Conservation (phyloP, 37 sponge, comb jelly and placozoan species). For the Dysidea cf. avara region DNA sequence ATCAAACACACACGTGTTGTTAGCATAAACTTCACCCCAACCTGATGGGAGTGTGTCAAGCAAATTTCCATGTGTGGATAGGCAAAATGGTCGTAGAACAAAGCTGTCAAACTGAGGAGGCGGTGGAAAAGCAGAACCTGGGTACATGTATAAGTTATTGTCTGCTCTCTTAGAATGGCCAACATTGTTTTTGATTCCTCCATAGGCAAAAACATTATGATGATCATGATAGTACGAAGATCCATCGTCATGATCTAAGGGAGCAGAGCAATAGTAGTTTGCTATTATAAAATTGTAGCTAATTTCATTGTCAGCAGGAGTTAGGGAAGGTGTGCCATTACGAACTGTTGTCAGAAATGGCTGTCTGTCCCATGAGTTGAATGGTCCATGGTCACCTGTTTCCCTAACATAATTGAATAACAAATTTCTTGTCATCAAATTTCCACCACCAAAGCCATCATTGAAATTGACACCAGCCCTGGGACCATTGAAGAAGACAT, state of each 20-base stretch:
- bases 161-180: slow-evolving; percentile 42
- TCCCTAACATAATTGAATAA: slow-evolving; percentile 50
- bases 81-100: slow-evolving; percentile 32
- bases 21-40: slow-evolving; percentile 46
- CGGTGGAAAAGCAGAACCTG: slow-evolving; percentile 1
- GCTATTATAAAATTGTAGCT: slow-evolving; percentile 35
- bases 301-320: slow-evolving; percentile 16
- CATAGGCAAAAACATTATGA: slow-evolving; percentile 43
- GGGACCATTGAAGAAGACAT: slow-evolving; percentile 61
- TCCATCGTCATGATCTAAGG: slow-evolving; percentile 62
- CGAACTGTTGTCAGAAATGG: slow-evolving; percentile 36
- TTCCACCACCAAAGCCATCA: slow-evolving; percentile 79
- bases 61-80: slow-evolving; percentile 30
- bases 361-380: slow-evolving; percentile 52
- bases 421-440: slow-evolving; percentile 30
- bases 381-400: slow-evolving; percentile 58
- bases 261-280: slow-evolving; percentile 36
- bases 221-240: slow-evolving; percentile 44
- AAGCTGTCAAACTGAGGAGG: not conserved
- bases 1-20: slow-evolving; percentile 41
- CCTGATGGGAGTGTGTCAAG: slow-evolving; percentile 34
- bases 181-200: slow-evolving; percentile 39
- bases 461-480: slow-evolving; percentile 69
- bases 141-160: slow-evolving; percentile 47
- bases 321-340: slow-evolving; percentile 10